Evolutionary conservation across 1,140 invertebrate species (phyloP).

Genomic region (Tetranychus cinnabarinus): DNA sequence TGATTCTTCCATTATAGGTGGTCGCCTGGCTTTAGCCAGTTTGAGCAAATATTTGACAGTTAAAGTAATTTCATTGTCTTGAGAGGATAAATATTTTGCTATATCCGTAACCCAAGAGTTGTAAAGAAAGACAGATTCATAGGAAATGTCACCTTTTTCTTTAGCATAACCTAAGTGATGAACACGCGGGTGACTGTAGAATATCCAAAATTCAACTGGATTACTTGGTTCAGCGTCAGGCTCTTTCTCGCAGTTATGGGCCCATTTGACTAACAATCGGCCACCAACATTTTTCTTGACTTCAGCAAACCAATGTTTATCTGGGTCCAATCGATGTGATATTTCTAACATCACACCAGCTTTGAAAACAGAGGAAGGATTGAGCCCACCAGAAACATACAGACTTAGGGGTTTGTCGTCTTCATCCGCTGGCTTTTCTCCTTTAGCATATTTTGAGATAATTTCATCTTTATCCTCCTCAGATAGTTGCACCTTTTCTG

Average conservation of each 20-base stretch:
- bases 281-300: not conserved
- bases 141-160: not conserved
- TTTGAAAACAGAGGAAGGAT: not conserved
- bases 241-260: not conserved
- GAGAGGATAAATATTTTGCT: not conserved
- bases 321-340: not conserved
- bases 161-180: constrained; percentile 2
- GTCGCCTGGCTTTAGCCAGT: not conserved
- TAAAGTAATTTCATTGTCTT: not conserved
- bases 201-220: not conserved
- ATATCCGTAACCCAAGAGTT: not conserved
- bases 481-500: not conserved
- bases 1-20: not conserved
- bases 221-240: not conserved
- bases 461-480: not conserved
- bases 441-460: not conserved
- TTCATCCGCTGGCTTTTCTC: not conserved
- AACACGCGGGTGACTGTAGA: not conserved
- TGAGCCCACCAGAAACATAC: not conserved
- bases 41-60: not conserved
- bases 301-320: constrained; percentile 2
- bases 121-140: not conserved
- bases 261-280: constrained; percentile 1
- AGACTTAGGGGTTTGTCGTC: not conserved
- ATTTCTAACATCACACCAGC: not conserved